Evolutionary conservation across 2,888 invertebrate genomes (phyloP), one percentile per base, ranked within the genome.

Genomic region (Dinocampus coccinellae): DNA sequence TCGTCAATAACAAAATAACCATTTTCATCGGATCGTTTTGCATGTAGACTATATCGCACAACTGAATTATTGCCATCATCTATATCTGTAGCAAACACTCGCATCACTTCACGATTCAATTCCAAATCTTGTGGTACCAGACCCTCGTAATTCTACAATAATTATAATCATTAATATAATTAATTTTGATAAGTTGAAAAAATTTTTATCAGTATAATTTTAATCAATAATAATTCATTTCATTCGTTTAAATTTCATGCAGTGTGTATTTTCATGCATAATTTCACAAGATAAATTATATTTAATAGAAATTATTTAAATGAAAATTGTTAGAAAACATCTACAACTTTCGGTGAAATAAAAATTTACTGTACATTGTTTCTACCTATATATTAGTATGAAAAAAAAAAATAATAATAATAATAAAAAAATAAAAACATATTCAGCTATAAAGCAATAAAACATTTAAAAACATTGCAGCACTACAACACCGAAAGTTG

Each of bases 61-160:
- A 93, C 92, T 72, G 97, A 96, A 89, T 98, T 98, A 84, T 94
- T 92, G 13, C 97, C 96, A 83, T 96, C 95, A 84, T 98, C 97
- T 78, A 95, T 93, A 87, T 97, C 97, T 34, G 96, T 96, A 16
- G 97, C 97, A 73, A 97, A 96, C 85, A 97, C 94, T 85, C 95
- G 91, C 94, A 96, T 95, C 75, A 97, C 95, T 84, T 94, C 93
- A 69, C 91, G 89, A 16, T 91, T 92, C 73, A 91, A 90, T 73
- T 90, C 89, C 79, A 93, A 90, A 88, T 96, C 96, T 90, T 94
- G 94, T 68, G 95, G 94, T 79, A 96, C 94, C 74, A 94, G 93
- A 88, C 95, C 95, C 83, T 88, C 90, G 87, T 91, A 93, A 81
- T 86, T 90, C 92, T 87, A 26, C 24, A 61, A 65, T 24, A 0